A percentile compares a stretch with the other conserved stretches of the same genome.
These are phyloP conservation scores for Centrocercus urophasianus DNA, from an alignment of 2,113 vertebrate genomes.

Conservation along the genomic window DNA sequence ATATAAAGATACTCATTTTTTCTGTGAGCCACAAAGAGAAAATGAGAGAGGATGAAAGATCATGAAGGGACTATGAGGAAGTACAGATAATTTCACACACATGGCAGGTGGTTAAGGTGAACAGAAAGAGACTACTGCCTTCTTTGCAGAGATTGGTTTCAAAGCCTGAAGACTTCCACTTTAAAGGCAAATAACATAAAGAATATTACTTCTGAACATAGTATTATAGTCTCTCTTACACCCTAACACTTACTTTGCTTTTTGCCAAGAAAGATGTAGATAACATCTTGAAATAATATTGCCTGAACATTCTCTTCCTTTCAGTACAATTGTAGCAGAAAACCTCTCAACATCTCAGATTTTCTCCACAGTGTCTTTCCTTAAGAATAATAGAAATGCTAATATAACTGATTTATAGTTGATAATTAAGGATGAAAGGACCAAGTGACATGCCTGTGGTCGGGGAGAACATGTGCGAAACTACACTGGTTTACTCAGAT, in stretches of 20 bases:
- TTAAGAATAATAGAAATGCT: not conserved
- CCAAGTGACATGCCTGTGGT: not conserved
- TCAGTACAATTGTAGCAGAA: not conserved
- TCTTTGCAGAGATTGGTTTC: not conserved
- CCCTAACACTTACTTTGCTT: not conserved
- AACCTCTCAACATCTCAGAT: not conserved
- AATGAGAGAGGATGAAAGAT: not conserved
- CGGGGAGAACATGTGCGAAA: rapidly evolving
- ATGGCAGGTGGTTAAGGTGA: not conserved
- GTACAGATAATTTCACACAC: not conserved
- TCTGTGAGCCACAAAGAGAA: not conserved
- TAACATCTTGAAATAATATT: not conserved
- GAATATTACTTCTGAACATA: not conserved
- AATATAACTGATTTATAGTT: not conserved
- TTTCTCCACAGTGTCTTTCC: not conserved
- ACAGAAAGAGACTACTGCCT: slow-evolving; percentile 8
- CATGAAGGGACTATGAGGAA: not conserved
- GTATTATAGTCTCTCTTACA: not conserved
- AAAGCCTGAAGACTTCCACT: slow-evolving; percentile 36
- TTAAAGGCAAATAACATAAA: not conserved
- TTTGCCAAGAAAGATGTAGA: not conserved
- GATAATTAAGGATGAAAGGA: not conserved
- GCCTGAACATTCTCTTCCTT: not conserved
- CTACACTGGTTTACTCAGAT: not conserved
- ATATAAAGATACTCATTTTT: no score